Conservation (phyloP, 35 echinoderm and acorn worm species). For the Diadema setosum region DNA sequence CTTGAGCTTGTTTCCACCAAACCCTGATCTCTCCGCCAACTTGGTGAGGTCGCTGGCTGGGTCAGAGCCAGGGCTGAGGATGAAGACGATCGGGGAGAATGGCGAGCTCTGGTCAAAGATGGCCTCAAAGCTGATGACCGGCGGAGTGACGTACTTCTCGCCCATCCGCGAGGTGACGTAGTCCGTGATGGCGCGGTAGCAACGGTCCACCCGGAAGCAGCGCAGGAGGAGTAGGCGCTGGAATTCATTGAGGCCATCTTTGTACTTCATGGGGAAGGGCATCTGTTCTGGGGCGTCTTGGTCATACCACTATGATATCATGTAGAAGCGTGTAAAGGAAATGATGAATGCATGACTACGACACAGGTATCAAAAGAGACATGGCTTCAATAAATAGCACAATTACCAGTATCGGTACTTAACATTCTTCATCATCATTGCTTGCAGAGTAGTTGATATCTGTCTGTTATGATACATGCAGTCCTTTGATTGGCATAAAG, state of each 20-base stretch:
- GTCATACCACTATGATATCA: constrained; percentile 89
- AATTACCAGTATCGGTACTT: too few relatives aligned
- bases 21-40: constrained; percentile 95
- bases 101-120: constrained; percentile 97
- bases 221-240: constrained; percentile 78
- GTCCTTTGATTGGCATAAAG: too few relatives aligned
- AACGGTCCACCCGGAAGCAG: constrained; percentile 91
- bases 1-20: constrained; percentile 95
- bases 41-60: constrained; percentile 94
- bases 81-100: constrained; percentile 95
- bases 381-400: too few relatives aligned
- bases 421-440: too few relatives aligned
- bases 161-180: constrained; percentile 88
- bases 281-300: constrained; percentile 77
- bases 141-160: constrained; percentile 97
- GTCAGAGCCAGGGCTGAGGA: constrained; percentile 95
- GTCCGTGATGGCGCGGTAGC: constrained; percentile 92
- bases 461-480: too few relatives aligned
- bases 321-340: too few relatives aligned
- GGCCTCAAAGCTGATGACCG: constrained; percentile 97
- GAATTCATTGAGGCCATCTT: constrained; percentile 59
- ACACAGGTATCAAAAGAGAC: too few relatives aligned
- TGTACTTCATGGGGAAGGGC: constrained; percentile 78
- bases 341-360: too few relatives aligned
- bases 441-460: too few relatives aligned